Evolutionary conservation across 2,113 vertebrate genomes (phyloP).

Genomic region (Burhinus bistriatus): DNA sequence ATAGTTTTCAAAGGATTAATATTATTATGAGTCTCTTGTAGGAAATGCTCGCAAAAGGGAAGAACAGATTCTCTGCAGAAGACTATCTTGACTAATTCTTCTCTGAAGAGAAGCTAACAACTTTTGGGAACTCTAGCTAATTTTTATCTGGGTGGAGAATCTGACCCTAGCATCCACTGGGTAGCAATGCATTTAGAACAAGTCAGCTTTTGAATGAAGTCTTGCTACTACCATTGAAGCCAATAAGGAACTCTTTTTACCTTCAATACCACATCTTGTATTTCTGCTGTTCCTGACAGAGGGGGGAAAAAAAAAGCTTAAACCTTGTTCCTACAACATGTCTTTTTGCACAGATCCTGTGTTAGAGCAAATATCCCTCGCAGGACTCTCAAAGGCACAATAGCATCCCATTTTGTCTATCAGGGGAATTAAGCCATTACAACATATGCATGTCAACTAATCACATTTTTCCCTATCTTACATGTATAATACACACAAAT

Average conservation of each 20-base stretch:
- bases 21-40: rapidly evolving
- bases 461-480: background rate
- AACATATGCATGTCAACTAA: background rate
- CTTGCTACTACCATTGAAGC: background rate
- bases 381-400: background rate
- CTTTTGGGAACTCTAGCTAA: background rate
- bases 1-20: background rate
- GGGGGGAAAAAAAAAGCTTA: background rate
- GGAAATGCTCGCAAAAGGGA: background rate
- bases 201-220: background rate
- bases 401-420: background rate
- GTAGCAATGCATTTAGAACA: background rate
- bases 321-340: background rate
- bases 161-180: background rate
- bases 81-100: background rate
- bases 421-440: background rate
- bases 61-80: background rate
- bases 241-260: background rate
- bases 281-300: background rate
- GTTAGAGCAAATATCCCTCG: background rate
- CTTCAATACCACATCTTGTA: background rate
- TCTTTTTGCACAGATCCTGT: background rate
- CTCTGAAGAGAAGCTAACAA: background rate
- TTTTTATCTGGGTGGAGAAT: background rate
- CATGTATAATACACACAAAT: background rate